Evolutionary conservation across 1,140 invertebrate species (phyloP).

Genomic region (Drosophila sproati): DNA sequence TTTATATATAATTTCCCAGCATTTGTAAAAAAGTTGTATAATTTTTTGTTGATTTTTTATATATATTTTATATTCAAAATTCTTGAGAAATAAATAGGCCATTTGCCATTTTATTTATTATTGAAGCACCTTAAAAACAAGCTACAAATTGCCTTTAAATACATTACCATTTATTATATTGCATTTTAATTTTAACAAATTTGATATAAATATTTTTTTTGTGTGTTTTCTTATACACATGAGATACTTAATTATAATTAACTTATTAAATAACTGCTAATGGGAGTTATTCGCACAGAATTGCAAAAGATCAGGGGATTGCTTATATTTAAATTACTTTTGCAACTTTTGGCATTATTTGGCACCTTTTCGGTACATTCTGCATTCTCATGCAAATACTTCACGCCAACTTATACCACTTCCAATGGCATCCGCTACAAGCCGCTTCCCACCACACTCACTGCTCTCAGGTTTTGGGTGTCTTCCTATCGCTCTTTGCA

Average conservation of each 20-base stretch:
- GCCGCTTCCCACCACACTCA: constrained; percentile 22
- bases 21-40: too few species aligned
- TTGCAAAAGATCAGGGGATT: constrained; percentile 4
- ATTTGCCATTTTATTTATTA: too few species aligned
- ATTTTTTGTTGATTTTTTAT: too few species aligned
- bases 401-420: constrained; percentile 70
- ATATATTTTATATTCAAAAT: neutral
- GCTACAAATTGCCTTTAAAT: too few species aligned
- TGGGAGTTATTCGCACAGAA: constrained; percentile 13
- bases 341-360: constrained; percentile 35
- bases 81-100: too few species aligned
- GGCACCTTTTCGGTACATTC: constrained; percentile 50
- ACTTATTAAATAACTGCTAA: constrained; percentile 4
- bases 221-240: neutral
- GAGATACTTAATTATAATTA: neutral
- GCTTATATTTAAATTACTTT: constrained; percentile 37
- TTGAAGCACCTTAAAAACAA: too few species aligned
- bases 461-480: neutral
- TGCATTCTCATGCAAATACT: constrained; percentile 78
- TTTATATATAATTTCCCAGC: neutral
- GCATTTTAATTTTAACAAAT: too few species aligned
- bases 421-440: constrained; percentile 67
- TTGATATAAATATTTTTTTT: too few species aligned
- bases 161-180: too few species aligned
- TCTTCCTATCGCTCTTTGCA: constrained; percentile 51